Conservation (phyloP, 2,888 invertebrate species). For the Raillietiella orientalis region DNA sequence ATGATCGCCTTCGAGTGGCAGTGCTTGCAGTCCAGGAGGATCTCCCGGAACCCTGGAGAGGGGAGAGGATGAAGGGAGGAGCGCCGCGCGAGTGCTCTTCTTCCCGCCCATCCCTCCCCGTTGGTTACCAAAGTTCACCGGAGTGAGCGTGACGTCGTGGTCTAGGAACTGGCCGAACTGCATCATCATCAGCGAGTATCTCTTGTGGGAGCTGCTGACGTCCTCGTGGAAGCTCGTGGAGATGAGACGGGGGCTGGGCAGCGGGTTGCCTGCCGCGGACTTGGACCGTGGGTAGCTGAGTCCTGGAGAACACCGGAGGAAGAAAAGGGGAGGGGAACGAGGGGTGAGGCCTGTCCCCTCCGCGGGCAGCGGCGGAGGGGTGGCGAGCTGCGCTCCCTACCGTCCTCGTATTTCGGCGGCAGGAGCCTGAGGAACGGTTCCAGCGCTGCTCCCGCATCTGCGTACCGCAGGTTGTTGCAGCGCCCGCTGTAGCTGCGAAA, state of each 20-base stretch:
- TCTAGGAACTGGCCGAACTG: constrained; percentile 76
- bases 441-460: constrained; percentile 44
- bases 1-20: constrained; percentile 61
- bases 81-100: too few species aligned
- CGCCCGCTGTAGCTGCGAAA: constrained; percentile 38
- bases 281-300: constrained; percentile 41
- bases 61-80: constrained; percentile 2
- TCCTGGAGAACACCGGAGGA: constrained; percentile 14
- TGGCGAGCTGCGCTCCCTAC: constrained; percentile 14
- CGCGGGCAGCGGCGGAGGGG: constrained; percentile 4
- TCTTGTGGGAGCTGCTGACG: constrained; percentile 52
- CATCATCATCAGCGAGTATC: constrained; percentile 75
- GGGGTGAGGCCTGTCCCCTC: too few species aligned
- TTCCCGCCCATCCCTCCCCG: too few species aligned
- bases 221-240: constrained; percentile 70
- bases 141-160: constrained; percentile 79
- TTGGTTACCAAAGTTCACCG: constrained; percentile 19
- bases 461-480: constrained; percentile 57
- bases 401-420: constrained; percentile 62
- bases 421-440: constrained; percentile 51
- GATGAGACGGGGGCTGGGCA: constrained; percentile 56
- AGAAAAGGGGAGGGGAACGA: background rate
- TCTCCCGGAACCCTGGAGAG: constrained; percentile 37
- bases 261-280: constrained; percentile 33
- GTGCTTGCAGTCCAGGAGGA: constrained; percentile 56